These are phyloP conservation scores for Drosophila kokeensis DNA, from an alignment of 2,888 invertebrate genomes.

Conservation along the genomic window DNA sequence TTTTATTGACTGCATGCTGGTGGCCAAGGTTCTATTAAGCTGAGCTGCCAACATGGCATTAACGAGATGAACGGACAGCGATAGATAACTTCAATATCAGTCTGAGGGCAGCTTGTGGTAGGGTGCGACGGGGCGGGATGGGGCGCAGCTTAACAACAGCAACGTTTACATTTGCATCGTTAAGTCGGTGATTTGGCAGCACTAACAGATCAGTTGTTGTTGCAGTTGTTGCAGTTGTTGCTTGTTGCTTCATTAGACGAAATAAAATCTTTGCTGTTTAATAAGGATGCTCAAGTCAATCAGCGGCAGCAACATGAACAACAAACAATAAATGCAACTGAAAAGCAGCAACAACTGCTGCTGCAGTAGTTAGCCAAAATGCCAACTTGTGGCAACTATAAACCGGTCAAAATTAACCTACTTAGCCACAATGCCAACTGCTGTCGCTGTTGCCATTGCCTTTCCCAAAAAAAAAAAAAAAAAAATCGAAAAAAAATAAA, in stretches of 20 bases:
- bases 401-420: constrained; percentile 82
- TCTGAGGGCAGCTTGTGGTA: constrained; percentile 11
- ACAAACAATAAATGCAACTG: constrained; percentile 31
- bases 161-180: constrained; percentile 66
- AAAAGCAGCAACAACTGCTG: constrained; percentile 24
- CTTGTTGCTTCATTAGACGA: constrained; percentile 71
- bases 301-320: constrained; percentile 41
- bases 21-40: constrained; percentile 39
- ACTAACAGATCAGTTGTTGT: constrained; percentile 40
- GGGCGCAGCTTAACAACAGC: constrained; percentile 16
- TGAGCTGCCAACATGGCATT: constrained; percentile 38
- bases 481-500: constrained; percentile 9
- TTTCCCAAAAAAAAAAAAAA: constrained; percentile 29
- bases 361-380: constrained; percentile 64
- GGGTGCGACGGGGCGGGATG: neutral
- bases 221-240: constrained; percentile 28
- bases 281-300: constrained; percentile 73
- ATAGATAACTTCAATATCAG: constrained; percentile 59
- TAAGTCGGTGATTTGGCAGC: constrained; percentile 48
- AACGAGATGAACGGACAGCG: constrained; percentile 57
- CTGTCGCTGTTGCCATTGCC: constrained; percentile 36
- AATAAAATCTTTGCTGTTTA: constrained; percentile 52
- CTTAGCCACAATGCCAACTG: constrained; percentile 67
- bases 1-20: constrained; percentile 44
- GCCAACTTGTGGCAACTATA: constrained; percentile 58